These are phyloP conservation scores for Zoanthus sansibaricus DNA, from an alignment of 92 coral and sea anemone genomes.

Conservation along the genomic window DNA sequence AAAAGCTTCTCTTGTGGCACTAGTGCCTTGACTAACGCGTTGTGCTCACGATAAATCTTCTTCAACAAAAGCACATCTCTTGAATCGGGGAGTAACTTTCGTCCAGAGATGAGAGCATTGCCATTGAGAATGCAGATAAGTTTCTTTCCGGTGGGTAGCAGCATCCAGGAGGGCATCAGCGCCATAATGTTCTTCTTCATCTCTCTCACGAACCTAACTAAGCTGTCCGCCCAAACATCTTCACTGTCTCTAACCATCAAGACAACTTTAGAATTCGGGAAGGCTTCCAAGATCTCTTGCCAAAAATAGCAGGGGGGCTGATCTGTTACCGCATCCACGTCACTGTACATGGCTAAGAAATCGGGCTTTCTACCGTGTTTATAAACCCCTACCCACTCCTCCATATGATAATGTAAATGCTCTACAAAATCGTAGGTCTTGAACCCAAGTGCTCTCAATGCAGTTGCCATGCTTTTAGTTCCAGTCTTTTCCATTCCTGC, in stretches of 20 bases:
- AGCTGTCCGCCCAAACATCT: slow-evolving; percentile 10
- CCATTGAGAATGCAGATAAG: background rate
- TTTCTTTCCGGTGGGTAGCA: background rate
- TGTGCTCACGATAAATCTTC: slow-evolving; percentile 51
- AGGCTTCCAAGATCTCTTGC: slow-evolving; percentile 26
- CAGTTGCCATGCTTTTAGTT: slow-evolving; percentile 18
- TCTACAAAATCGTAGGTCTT: slow-evolving; percentile 28
- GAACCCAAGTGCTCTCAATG: slow-evolving; percentile 28
- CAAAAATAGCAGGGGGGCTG: slow-evolving; percentile 28
- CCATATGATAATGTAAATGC: slow-evolving; percentile 7
- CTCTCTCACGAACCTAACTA: background rate
- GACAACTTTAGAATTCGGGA: slow-evolving; percentile 12
- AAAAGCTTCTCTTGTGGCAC: slow-evolving; percentile 37
- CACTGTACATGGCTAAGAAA: slow-evolving; percentile 4
- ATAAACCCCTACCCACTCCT: slow-evolving; percentile 4
- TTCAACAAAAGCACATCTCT: slow-evolving; percentile 18
- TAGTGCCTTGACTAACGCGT: slow-evolving; percentile 51
- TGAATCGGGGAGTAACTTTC: background rate
- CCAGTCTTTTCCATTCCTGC: slow-evolving; percentile 26
- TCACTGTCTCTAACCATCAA: slow-evolving; percentile 33
- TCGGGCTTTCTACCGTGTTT: background rate
- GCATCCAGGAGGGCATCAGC: too few species aligned
- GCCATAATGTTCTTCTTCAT: background rate
- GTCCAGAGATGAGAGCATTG: background rate
- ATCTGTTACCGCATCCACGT: slow-evolving; percentile 30